Percentiles rank a stretch among this genome's conserved stretches.
Evolutionary conservation across 1,140 invertebrate genomes (phyloP).

Genomic region (Homalodisca vitripennis): DNA sequence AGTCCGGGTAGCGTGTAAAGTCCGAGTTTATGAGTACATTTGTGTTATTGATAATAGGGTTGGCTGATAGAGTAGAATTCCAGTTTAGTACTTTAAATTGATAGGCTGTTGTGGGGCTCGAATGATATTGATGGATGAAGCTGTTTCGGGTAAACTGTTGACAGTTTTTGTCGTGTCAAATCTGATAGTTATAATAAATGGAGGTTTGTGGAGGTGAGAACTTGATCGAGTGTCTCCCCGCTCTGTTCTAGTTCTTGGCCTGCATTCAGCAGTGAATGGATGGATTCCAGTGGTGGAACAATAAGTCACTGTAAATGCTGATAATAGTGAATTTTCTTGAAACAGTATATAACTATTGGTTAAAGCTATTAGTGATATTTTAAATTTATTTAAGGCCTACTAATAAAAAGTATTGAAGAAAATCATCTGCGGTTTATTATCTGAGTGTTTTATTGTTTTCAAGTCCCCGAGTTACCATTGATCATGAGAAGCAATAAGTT

Average conservation of each 20-base stretch:
- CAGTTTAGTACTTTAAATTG: constrained; percentile 12
- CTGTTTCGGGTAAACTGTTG: constrained; percentile 5
- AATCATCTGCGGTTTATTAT: background rate
- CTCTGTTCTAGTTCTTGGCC: background rate
- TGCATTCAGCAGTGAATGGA: too few species aligned
- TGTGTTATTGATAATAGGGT: too few species aligned
- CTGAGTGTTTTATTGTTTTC: background rate
- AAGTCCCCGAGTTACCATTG: background rate
- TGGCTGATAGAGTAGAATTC: constrained; percentile 23
- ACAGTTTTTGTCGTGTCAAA: background rate
- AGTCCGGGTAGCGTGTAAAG: background rate
- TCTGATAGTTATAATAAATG: constrained; percentile 1
- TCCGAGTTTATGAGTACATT: constrained; percentile 3
- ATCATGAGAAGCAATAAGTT: constrained; percentile 5
- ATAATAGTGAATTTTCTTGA: background rate
- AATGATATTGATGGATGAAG: background rate
- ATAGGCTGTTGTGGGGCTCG: background rate
- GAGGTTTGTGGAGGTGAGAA: background rate
- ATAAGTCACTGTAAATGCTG: too few species aligned
- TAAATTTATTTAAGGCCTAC: constrained; percentile 2
- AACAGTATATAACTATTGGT: background rate
- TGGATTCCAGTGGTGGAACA: too few species aligned
- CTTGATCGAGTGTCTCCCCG: background rate
- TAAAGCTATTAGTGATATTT: background rate
- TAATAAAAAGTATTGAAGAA: background rate